phyloP scores from a whole-genome alignment of 2,888 invertebrate species.

The Rhingia rostrata region DNA sequence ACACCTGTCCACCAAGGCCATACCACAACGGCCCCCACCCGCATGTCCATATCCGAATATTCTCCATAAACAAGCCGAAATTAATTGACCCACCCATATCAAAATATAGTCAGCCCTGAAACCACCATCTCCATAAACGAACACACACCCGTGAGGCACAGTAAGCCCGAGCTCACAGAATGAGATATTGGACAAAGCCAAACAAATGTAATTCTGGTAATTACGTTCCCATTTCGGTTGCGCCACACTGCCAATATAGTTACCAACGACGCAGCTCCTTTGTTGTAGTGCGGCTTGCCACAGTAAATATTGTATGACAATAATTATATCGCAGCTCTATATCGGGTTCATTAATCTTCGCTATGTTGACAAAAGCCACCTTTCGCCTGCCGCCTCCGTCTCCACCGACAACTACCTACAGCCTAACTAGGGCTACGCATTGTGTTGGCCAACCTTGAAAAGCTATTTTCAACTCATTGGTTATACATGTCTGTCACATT shows the following conservation, averaged over 20 bases:
- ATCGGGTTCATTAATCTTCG: conserved; percentile 40
- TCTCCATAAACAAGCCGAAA: conserved; percentile 13
- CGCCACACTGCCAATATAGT: background rate
- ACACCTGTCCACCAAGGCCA: background rate
- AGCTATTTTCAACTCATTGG: conserved; percentile 19
- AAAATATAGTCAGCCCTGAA: background rate
- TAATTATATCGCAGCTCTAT: conserved; percentile 26
- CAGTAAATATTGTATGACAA: conserved; percentile 21
- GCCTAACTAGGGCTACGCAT: background rate
- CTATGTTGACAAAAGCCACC: background rate
- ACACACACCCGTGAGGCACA: background rate
- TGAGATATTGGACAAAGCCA: conserved; percentile 7
- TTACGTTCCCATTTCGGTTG: conserved; percentile 6
- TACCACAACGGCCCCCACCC: background rate
- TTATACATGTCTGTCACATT: conserved; percentile 10
- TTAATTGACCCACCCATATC: conserved; percentile 20
- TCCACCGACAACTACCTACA: background rate
- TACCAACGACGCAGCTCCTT: background rate
- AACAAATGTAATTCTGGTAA: conserved; percentile 37
- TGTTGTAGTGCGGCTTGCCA: background rate
- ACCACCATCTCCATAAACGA: background rate
- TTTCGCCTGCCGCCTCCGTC: background rate
- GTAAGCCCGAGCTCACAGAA: background rate
- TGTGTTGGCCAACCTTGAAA: conserved; percentile 18
- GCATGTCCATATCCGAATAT: background rate